Conservation (phyloP, 1,140 invertebrate genomes). For the Thaumetopoea pityocampa region DNA sequence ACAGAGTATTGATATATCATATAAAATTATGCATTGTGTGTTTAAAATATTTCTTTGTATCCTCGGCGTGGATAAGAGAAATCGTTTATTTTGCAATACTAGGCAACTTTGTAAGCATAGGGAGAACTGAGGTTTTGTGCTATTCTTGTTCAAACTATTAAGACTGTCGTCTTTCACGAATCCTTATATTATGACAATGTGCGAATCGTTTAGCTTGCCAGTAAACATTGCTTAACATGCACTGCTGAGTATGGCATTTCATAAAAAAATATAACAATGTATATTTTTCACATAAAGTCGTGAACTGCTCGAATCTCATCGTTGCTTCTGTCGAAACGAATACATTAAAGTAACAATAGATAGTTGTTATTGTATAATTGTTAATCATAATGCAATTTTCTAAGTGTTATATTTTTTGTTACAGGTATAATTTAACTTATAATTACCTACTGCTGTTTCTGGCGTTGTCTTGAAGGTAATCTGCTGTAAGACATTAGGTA, state of each 20-base stretch:
- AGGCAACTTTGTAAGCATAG: conserved; percentile 11
- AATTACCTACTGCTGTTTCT: conserved; percentile 5
- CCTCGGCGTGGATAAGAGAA: background rate
- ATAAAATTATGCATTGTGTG: conserved; percentile 4
- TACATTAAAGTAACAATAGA: conserved; percentile 3
- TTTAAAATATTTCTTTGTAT: conserved; percentile 1
- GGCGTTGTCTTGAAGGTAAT: conserved; percentile 7
- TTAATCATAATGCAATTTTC: background rate
- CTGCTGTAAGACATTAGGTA: conserved; percentile 3
- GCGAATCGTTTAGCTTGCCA: conserved; percentile 9
- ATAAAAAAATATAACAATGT: too few relatives aligned
- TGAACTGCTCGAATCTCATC: too few relatives aligned
- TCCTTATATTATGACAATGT: conserved; percentile 12
- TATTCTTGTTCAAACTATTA: conserved; percentile 13
- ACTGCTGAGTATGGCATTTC: too few relatives aligned
- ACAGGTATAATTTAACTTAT: conserved; percentile 17
- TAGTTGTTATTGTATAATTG: conserved; percentile 6
- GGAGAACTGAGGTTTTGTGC: conserved; percentile 7
- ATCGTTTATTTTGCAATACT: conserved; percentile 12
- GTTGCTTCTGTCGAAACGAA: conserved; percentile 6
- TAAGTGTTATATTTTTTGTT: conserved; percentile 12
- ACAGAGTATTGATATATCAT: conserved; percentile 9
- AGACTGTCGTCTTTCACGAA: conserved; percentile 2
- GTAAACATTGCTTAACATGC: background rate
- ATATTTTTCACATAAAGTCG: too few relatives aligned